Conservation (phyloP, 2,888 invertebrate species). For the Metalampra italica region DNA sequence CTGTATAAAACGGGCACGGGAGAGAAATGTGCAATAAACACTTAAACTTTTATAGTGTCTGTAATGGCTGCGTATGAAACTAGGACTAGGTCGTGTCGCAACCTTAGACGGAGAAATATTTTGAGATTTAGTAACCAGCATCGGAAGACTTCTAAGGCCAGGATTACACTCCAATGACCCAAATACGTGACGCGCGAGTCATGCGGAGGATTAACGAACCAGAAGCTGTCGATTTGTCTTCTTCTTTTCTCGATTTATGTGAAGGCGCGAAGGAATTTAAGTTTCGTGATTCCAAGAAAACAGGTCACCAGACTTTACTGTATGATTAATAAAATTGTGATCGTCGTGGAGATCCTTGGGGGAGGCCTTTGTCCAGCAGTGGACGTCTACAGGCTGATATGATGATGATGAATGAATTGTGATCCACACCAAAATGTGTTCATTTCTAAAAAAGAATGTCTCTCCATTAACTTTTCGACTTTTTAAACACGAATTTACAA, state of each 20-base stretch:
- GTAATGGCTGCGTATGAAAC: slow-evolving; percentile 15
- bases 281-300: background rate
- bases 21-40: too few species aligned
- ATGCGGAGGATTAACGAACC: slow-evolving; percentile 18
- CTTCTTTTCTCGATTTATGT: slow-evolving; percentile 11
- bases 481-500: too few species aligned
- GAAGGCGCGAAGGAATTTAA: background rate
- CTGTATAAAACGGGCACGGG: too few species aligned
- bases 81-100: slow-evolving; percentile 58
- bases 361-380: too few species aligned
- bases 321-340: background rate
- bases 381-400: too few species aligned
- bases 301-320: background rate
- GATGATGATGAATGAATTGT: too few species aligned
- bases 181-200: slow-evolving; percentile 20
- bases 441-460: too few species aligned
- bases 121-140: slow-evolving; percentile 17
- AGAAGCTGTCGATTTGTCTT: slow-evolving; percentile 14
- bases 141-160: slow-evolving; percentile 1
- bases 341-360: too few species aligned
- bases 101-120: slow-evolving; percentile 35
- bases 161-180: slow-evolving; percentile 28
- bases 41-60: background rate
- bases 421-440: too few species aligned
- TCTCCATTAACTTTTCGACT: too few species aligned